Conservation (phyloP, 1,140 invertebrate genomes). For the Geopemphigus sp. region DNA sequence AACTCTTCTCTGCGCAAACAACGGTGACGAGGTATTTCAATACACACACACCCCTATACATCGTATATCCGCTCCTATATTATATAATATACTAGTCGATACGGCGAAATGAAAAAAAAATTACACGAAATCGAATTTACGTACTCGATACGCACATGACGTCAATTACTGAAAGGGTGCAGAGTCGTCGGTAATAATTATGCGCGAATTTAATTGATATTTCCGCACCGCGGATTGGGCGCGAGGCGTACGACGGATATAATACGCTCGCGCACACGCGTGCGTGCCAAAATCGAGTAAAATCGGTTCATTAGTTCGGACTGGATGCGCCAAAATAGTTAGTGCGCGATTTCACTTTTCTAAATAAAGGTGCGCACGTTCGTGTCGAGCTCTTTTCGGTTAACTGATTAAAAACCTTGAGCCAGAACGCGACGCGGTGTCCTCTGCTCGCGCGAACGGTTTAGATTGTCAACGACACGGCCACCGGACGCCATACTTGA, state of each 20-base stretch:
- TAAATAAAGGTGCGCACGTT: not conserved
- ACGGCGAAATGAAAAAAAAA: not conserved
- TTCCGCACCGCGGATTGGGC: not conserved
- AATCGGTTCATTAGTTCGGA: constrained; percentile 10
- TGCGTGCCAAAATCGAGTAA: not conserved
- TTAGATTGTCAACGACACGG: not conserved
- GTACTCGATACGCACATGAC: no score
- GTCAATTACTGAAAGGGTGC: no score
- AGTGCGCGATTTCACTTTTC: constrained; percentile 27
- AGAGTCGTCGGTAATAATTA: not conserved
- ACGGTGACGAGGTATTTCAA: not conserved
- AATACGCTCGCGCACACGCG: no score
- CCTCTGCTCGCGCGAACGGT: not conserved
- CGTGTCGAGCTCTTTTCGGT: not conserved
- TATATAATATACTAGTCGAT: not conserved
- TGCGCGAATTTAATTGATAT: not conserved
- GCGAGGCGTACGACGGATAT: no score
- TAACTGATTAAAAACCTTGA: constrained; percentile 11
- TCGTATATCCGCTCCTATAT: no score
- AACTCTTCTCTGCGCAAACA: not conserved
- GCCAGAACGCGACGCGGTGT: not conserved
- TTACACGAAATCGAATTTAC: not conserved
- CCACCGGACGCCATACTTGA: not conserved
- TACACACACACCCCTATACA: not conserved
- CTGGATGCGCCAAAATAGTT: constrained; percentile 18